Percentiles rank a stretch among this genome's conserved stretches.
phyloP scores from a whole-genome alignment of 1,140 invertebrate species.

The Megalonaias nervosa region DNA sequence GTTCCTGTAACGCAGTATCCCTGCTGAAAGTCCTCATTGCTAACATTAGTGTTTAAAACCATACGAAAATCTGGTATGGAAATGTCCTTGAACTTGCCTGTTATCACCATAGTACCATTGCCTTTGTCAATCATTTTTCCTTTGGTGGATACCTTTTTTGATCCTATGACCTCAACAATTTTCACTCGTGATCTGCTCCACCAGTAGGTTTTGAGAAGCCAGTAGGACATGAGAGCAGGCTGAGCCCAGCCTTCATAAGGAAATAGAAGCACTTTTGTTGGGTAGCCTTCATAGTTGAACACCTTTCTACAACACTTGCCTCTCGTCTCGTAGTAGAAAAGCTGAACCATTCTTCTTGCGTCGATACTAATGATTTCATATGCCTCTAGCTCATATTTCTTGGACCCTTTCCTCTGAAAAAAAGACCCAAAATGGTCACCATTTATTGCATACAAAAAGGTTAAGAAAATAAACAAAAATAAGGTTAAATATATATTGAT shows the following conservation, averaged over 20 bases:
- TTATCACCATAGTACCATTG: slow-evolving; percentile 82
- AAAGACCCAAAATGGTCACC: too few species aligned
- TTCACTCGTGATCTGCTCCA: slow-evolving; percentile 87
- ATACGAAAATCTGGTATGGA: slow-evolving; percentile 76
- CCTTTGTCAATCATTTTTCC: slow-evolving; percentile 86
- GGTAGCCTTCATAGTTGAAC: slow-evolving; percentile 80
- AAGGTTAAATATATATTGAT: too few species aligned
- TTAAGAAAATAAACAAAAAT: too few species aligned
- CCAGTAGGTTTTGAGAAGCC: slow-evolving; percentile 89
- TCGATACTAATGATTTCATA: too few species aligned
- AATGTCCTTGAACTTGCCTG: slow-evolving; percentile 83
- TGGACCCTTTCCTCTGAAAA: too few species aligned
- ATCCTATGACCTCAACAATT: slow-evolving; percentile 83
- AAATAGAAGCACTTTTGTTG: slow-evolving; percentile 84
- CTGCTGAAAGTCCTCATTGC: slow-evolving; percentile 87
- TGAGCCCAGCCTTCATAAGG: slow-evolving; percentile 89
- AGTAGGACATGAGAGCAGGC: slow-evolving; percentile 86
- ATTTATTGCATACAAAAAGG: too few species aligned
- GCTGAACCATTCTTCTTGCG: slow-evolving; percentile 74
- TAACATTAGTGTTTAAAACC: slow-evolving; percentile 84
- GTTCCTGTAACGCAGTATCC: slow-evolving; percentile 90
- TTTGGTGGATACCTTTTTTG: slow-evolving; percentile 83
- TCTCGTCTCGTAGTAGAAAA: slow-evolving; percentile 82
- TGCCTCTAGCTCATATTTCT: too few species aligned
- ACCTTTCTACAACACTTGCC: slow-evolving; percentile 82